phyloP scores from a whole-genome alignment of 2,113 vertebrate genomes.

The Microtus richardsoni region DNA sequence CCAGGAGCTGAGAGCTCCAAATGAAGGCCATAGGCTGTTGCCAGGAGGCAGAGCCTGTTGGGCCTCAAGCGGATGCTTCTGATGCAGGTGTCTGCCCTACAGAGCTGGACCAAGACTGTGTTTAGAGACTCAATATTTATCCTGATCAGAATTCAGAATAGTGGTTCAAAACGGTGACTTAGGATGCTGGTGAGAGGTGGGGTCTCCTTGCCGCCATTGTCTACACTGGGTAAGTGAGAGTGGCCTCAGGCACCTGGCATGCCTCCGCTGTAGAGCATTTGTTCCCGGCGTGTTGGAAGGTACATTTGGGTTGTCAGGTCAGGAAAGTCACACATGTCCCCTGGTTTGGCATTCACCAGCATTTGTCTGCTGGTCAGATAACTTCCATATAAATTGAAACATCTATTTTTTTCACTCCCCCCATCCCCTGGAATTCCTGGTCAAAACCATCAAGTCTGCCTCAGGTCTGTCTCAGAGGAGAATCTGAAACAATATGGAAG shows the following conservation, averaged over 20 bases:
- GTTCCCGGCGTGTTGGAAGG: background rate
- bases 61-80: background rate
- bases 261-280: rapidly evolving
- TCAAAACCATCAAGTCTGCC: background rate
- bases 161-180: background rate
- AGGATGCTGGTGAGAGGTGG: background rate
- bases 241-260: background rate
- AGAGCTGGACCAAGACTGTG: background rate
- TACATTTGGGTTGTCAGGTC: no score
- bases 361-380: background rate
- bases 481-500: background rate
- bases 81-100: rapidly evolving
- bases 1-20: rapidly evolving
- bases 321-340: background rate
- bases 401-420: background rate
- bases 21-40: background rate
- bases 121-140: background rate
- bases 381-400: background rate
- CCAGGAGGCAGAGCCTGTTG: background rate
- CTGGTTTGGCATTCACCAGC: background rate
- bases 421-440: background rate
- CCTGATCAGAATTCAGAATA: background rate
- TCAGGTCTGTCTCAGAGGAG: background rate
- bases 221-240: rapidly evolving
- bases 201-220: background rate